Conservation (phyloP, 2,888 invertebrate species). For the Loripinus fragilis region DNA sequence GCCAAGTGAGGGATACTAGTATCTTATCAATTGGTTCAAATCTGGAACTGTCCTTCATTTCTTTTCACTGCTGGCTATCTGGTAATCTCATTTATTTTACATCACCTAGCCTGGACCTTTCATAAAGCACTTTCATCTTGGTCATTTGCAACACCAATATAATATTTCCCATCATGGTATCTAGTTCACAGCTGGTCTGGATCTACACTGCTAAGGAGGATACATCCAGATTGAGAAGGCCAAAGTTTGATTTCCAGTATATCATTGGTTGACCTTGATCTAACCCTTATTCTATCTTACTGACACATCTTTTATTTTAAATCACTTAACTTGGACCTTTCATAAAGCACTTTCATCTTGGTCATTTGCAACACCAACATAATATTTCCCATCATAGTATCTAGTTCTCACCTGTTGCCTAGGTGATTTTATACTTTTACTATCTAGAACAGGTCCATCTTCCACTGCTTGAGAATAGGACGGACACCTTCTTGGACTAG, state of each 20-base stretch:
- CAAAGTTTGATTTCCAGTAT: no score
- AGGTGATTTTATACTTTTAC: constrained; percentile 5
- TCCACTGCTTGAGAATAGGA: constrained; percentile 61
- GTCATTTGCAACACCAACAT: constrained; percentile 68
- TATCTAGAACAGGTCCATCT: constrained; percentile 42
- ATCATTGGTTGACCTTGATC: no score
- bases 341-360: constrained; percentile 61
- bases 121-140: constrained; percentile 61
- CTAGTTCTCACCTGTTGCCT: constrained; percentile 56
- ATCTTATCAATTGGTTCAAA: no score
- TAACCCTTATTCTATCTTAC: no score
- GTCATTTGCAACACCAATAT: constrained; percentile 68
- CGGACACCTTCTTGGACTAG: constrained; percentile 49
- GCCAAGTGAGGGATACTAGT: no score
- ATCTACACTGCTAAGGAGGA: no score
- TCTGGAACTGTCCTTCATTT: no score
- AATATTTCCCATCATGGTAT: constrained; percentile 77
- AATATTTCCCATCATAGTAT: constrained; percentile 76
- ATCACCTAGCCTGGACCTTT: not conserved
- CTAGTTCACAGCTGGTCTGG: no score
- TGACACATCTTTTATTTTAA: no score
- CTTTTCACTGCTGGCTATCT: no score
- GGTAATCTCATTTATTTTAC: no score
- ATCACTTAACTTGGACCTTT: not conserved
- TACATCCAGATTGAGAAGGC: no score